These are phyloP conservation scores for Lottia gigantea DNA, from an alignment of 2,888 invertebrate genomes.

Conservation along the genomic window DNA sequence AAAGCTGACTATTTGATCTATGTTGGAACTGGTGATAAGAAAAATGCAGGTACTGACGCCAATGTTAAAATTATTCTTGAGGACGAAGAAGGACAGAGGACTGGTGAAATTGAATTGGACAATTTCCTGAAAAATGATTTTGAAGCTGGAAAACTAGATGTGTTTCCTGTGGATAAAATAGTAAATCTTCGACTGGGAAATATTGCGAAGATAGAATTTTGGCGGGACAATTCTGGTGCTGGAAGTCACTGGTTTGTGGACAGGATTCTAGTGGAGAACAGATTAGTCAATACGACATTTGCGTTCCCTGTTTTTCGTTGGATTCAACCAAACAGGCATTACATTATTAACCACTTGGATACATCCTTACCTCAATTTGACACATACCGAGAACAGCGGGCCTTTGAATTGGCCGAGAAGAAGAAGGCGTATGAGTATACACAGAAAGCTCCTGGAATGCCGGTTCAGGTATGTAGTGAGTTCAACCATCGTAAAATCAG, in stretches of 20 bases:
- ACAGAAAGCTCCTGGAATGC: slow-evolving; percentile 40
- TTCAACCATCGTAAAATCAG: no score
- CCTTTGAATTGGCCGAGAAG: slow-evolving; percentile 64
- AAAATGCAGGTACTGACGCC: slow-evolving; percentile 69
- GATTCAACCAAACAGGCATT: slow-evolving; percentile 64
- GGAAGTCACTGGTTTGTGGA: slow-evolving; percentile 67
- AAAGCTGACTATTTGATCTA: slow-evolving; percentile 52
- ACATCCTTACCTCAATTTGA: slow-evolving; percentile 68
- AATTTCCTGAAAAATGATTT: slow-evolving; percentile 63
- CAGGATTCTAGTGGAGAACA: slow-evolving; percentile 54
- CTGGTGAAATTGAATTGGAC: slow-evolving; percentile 63
- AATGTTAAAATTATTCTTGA: slow-evolving; percentile 67
- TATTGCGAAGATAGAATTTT: slow-evolving; percentile 61
- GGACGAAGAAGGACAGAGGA: slow-evolving; percentile 62
- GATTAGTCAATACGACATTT: slow-evolving; percentile 44
- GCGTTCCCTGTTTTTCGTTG: slow-evolving; percentile 69
- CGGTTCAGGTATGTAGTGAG: slow-evolving; percentile 45
- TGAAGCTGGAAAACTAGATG: slow-evolving; percentile 51
- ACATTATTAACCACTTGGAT: slow-evolving; percentile 65
- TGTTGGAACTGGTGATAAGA: slow-evolving; percentile 70
- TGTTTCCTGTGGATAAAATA: slow-evolving; percentile 40
- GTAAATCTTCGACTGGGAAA: slow-evolving; percentile 30
- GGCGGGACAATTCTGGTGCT: slow-evolving; percentile 65
- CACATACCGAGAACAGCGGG: slow-evolving; percentile 61
- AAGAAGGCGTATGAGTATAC: slow-evolving; percentile 49